Evolutionary conservation across 2,797 vertebrate species (phyloP), one percentile per base, ranked within the genome.

Genomic region (Nasua narica): DNA sequence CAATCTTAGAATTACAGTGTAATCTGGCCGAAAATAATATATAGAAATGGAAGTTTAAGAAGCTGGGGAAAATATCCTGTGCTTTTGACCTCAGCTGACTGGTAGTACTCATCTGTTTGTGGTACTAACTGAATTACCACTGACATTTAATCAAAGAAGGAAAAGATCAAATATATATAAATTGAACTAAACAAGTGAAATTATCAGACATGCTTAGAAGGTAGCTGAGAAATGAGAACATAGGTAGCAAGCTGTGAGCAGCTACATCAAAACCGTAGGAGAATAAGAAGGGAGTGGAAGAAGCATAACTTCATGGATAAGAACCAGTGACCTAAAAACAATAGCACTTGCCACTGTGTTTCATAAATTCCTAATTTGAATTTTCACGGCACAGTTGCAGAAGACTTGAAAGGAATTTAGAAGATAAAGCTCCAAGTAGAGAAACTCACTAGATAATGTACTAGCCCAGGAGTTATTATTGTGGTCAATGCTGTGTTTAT

Each of bases 91-190:
- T 89, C 35, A 81, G 56, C 16, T 76, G 81, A 69, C 16, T 54
- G 16, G 27, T 84, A 79, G n/a, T 29, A 48, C 18, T 69, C 58
- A 94, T 77, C 19, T 86, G 15, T 74, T 79, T 89, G n/a, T 62
- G 40, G 58, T 92, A 62, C 72, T 91, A 91, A 91, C 14, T 25
- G 19, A 89, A 92, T 89, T 88, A 21, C 46, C 62, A 62, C 32
- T 94, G 74, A 86, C 40, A 77, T 92, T 92, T 95, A 89, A 69
- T 92, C 65, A 94, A 97, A 79, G 78, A 91, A 92, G 52, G 23
- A 94, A 79, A 97, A 92, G 65, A 85, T 81, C 50, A 89, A 89
- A 92, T 62, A 69, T 35, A 16, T 58, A 86, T 48, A 89, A 90
- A 77, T 62, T 89, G 65, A 91, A 62, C 58, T 81, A 81, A 86